phyloP scores from a whole-genome alignment of 35 echinoderm and acorn worm genomes.

The Nesometra sesokonis region DNA sequence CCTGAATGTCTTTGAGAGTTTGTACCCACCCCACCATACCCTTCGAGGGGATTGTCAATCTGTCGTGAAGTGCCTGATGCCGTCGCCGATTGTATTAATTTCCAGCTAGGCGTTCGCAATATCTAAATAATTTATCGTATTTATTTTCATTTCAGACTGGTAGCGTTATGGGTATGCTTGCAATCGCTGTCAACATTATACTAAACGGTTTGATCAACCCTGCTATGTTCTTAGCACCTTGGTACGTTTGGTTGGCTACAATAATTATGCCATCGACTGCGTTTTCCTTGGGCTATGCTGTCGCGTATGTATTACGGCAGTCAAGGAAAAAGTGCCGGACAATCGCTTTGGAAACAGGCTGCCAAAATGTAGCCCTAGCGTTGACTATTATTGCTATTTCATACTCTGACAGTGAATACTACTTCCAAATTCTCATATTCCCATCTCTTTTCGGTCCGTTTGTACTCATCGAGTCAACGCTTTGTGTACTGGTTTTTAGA shows the following conservation, averaged over 20 bases:
- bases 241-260: constrained; percentile 62
- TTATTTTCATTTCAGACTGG: constrained; percentile 37
- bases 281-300: constrained; percentile 42
- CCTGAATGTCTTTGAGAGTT: too few species aligned
- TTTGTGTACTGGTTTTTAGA: background rate
- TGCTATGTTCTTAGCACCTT: constrained; percentile 48
- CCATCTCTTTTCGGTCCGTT: background rate
- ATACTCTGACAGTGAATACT: constrained; percentile 11
- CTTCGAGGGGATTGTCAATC: too few species aligned
- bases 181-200: constrained; percentile 40
- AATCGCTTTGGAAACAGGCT: constrained; percentile 72
- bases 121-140: background rate
- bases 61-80: too few species aligned
- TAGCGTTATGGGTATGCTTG: constrained; percentile 45
- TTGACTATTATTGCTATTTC: constrained; percentile 53
- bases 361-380: constrained; percentile 67
- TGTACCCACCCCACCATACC: too few species aligned
- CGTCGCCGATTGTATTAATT: too few species aligned
- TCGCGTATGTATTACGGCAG: constrained; percentile 45
- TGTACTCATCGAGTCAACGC: background rate
- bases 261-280: constrained; percentile 29
- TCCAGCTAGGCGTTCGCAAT: too few species aligned
- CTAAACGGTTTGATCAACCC: constrained; percentile 75
- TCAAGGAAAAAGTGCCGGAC: constrained; percentile 57
- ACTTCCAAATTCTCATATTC: background rate